phyloP scores from a whole-genome alignment of 2,797 vertebrate species.

The Coilia nasus region DNA sequence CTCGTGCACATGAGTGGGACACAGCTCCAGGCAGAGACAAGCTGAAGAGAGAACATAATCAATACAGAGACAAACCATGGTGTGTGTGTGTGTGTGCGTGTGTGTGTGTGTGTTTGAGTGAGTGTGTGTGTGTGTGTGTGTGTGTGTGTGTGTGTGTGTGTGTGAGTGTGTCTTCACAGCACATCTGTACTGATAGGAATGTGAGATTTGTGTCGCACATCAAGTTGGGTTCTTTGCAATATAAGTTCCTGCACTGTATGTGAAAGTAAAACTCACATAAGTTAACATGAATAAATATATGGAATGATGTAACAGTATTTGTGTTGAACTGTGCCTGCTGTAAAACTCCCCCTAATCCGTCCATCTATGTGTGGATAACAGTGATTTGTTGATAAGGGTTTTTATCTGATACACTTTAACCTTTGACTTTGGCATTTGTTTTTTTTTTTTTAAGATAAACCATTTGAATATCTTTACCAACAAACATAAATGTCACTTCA shows the following conservation, averaged over 20 bases:
- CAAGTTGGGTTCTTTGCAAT: background rate
- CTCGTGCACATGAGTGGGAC: too few relatives aligned
- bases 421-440: too few relatives aligned
- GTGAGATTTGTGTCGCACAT: background rate
- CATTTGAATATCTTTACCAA: too few relatives aligned
- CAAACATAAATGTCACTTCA: too few relatives aligned
- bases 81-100: background rate
- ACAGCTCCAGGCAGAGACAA: background rate
- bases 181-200: background rate
- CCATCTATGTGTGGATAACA: background rate
- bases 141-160: too few relatives aligned
- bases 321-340: background rate
- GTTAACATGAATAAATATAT: background rate
- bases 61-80: conserved; percentile 53
- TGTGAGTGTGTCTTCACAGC: background rate
- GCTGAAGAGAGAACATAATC: conserved; percentile 43
- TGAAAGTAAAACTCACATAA: background rate
- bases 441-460: too few relatives aligned
- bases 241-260: background rate
- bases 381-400: background rate
- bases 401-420: too few relatives aligned
- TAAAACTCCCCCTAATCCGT: background rate
- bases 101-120: too few relatives aligned
- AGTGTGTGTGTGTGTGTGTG: too few relatives aligned
- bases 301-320: background rate